Evolutionary conservation across 2,113 vertebrate genomes (phyloP), one percentile per base, ranked within the genome.

Genomic region (Hippotragus niger): DNA sequence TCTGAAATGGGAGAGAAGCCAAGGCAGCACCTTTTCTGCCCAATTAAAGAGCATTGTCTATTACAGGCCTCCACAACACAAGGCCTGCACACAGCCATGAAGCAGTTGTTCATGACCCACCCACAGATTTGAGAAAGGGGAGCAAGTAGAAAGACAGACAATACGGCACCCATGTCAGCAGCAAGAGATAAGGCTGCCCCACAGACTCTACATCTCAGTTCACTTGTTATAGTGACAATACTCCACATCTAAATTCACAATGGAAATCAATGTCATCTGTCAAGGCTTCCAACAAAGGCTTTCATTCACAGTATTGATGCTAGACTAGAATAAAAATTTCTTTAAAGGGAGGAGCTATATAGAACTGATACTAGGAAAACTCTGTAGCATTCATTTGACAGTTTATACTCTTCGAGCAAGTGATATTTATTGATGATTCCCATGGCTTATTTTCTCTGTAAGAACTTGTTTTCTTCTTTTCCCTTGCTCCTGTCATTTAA

Each of bases 41-140:
- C 88, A 74, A 55, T 93, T 85, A 45, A 97, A 84, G 14, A 97
- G 43, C 91, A 97, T 81, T 98, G 97, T 96, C 95, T 97, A 91
- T 16, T 96, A 87, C 45, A 97, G 97, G 47, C 93, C 97, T 98
- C 95, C 64, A 97, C 82, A 97, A 92, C 97, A 97, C 92, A 97
- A 90, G 83, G 96, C 62, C 95, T 95, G 50, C 81, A 96, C 71
- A 95, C 64, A 97, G 92, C 58, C 96, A 83, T 57, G 74, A 96
- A 93, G 95, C 87, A 96, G 94, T 94, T 96, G 93, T 95, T 97
- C 90, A 78, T 92, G 95, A 96, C 92, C 84, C 90, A 88, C 91
- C 91, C 97, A 97, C 94, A 98, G 93, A 94, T 95, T 87, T 96
- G n/a, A 50, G 82, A 80, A 96, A 10, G 31, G 19, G 64, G 50